Conservation (phyloP, 2,113 vertebrate species). For the Amazona guildingii region DNA sequence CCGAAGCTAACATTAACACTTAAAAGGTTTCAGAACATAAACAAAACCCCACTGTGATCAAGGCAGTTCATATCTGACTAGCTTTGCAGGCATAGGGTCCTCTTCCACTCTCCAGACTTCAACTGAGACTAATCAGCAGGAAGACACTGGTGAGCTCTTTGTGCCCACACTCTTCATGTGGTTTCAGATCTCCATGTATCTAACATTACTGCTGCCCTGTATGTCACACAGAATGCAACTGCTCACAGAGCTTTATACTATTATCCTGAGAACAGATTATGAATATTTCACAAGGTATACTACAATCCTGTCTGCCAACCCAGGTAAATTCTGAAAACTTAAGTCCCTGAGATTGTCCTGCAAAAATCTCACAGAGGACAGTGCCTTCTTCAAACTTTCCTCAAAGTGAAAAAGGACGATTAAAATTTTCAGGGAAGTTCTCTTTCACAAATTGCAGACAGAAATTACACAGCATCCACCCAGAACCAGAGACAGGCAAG, state of each 20-base stretch:
- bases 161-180: neutral
- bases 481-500: neutral
- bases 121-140: neutral
- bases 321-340: neutral
- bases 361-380: neutral
- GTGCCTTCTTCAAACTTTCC: neutral
- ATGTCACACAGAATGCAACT: neutral
- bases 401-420: neutral
- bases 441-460: neutral
- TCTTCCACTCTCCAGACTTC: neutral
- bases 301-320: neutral
- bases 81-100: neutral
- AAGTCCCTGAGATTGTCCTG: neutral
- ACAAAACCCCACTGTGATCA: neutral
- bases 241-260: neutral
- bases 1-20: neutral
- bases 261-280: neutral
- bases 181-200: neutral
- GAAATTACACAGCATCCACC: neutral
- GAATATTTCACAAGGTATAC: neutral
- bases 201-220: neutral
- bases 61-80: neutral
- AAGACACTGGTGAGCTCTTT: neutral
- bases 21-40: slow-evolving; percentile 29
- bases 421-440: neutral